Conservation (phyloP, 2,797 vertebrate genomes). For the Paedocypris micromegethes region DNA sequence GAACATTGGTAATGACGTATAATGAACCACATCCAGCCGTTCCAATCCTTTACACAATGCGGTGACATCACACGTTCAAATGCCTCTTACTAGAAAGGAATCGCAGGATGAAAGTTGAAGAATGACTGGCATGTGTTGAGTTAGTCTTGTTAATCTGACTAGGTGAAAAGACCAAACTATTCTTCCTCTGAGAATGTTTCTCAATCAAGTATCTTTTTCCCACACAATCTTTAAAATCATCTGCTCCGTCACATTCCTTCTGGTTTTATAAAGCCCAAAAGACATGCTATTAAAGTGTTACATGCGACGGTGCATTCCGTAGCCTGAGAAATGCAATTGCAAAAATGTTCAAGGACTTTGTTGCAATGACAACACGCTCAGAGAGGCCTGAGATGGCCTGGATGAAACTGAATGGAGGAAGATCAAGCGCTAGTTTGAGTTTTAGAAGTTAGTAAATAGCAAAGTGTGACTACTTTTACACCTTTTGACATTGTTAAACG, state of each 20-base stretch:
- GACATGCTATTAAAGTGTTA: conserved; percentile 70
- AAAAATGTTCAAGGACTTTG: conserved; percentile 38
- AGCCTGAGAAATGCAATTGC: conserved; percentile 29
- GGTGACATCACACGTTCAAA: conserved; percentile 66
- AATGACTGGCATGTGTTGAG: conserved; percentile 73
- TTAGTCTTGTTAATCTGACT: conserved; percentile 69
- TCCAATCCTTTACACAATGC: conserved; percentile 49
- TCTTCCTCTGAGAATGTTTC: too few relatives aligned
- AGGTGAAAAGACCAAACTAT: conserved; percentile 46
- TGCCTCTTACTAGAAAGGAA: conserved; percentile 57
- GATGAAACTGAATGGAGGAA: not conserved
- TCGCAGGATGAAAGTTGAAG: conserved; percentile 65
- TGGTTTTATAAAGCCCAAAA: conserved; percentile 61
- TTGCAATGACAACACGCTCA: conserved; percentile 9
- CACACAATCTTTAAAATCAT: conserved; percentile 49
- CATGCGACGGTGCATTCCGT: conserved; percentile 47
- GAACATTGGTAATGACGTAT: conserved; percentile 39
- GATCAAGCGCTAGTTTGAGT: not conserved
- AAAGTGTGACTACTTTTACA: too few relatives aligned
- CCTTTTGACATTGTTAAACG: too few relatives aligned
- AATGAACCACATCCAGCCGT: conserved; percentile 36
- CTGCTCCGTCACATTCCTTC: conserved; percentile 62
- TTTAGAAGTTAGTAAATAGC: too few relatives aligned
- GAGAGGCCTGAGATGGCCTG: not conserved
- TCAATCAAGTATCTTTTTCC: conserved; percentile 45